Conservation (phyloP, 2,888 invertebrate genomes). For the Drosophila mercatorum region DNA sequence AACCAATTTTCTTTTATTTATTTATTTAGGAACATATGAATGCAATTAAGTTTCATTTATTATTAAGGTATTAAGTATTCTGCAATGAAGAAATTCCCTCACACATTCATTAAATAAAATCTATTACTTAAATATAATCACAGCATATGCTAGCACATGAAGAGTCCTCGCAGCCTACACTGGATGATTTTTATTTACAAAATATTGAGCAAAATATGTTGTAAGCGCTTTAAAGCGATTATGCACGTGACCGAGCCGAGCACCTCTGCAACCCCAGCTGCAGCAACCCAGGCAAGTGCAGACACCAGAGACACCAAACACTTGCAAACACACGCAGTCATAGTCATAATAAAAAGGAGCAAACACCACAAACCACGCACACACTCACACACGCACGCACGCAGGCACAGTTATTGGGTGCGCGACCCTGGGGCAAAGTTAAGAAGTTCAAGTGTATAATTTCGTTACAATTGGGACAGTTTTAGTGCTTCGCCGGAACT, state of each 20-base stretch:
- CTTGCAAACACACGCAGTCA: constrained; percentile 11
- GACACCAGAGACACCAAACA: constrained; percentile 27
- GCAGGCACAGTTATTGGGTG: constrained; percentile 11
- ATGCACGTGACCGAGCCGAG: constrained; percentile 1
- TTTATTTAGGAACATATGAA: too few species aligned
- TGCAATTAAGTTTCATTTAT: too few species aligned
- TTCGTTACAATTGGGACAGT: constrained; percentile 77
- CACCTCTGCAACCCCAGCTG: not conserved
- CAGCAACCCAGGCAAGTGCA: constrained; percentile 9
- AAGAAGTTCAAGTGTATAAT: constrained; percentile 80
- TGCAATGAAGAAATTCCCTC: too few species aligned
- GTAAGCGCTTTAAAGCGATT: not conserved
- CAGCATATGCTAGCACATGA: too few species aligned
- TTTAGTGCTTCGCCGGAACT: constrained; percentile 78
- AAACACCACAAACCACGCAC: constrained; percentile 23
- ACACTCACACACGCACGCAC: not conserved
- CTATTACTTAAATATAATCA: too few species aligned
- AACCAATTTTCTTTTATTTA: too few species aligned
- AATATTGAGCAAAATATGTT: constrained; percentile 1
- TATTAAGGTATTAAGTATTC: too few species aligned
- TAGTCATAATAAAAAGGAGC: constrained; percentile 3
- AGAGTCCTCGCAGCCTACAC: not conserved
- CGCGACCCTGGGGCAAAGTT: constrained; percentile 55
- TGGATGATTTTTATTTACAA: not conserved
- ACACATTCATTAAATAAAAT: too few species aligned